Evolutionary conservation across 2,888 invertebrate species (phyloP).

Genomic region (Uloborus plumipes): DNA sequence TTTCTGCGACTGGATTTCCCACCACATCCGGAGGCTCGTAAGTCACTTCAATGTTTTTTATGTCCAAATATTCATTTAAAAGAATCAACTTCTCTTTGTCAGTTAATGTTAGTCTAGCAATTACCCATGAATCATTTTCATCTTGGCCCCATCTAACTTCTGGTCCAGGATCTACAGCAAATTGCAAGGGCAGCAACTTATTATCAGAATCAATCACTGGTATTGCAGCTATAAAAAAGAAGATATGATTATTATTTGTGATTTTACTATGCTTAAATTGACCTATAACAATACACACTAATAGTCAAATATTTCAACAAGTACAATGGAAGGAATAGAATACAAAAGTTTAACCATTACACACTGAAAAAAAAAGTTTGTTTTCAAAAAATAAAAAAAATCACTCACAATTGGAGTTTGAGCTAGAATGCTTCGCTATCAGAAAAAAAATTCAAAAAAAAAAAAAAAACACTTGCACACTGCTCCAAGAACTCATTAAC

Average conservation of each 20-base stretch:
- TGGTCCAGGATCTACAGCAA: constrained; percentile 86
- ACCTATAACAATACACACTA: no score
- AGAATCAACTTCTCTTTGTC: constrained; percentile 77
- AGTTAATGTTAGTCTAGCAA: constrained; percentile 75
- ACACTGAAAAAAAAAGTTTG: no score
- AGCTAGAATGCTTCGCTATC: no score
- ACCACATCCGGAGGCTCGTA: background rate
- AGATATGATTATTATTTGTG: background rate
- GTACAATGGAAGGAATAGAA: no score
- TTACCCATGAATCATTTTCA: constrained; percentile 75
- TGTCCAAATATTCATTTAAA: constrained; percentile 79
- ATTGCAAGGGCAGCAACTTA: constrained; percentile 84
- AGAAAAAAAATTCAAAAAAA: no score
- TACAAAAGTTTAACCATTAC: no score
- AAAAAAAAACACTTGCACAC: no score
- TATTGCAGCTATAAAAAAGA: constrained; percentile 75
- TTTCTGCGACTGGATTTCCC: constrained; percentile 15
- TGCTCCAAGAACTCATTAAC: no score
- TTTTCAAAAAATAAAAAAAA: no score
- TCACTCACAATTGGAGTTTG: no score
- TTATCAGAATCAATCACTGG: constrained; percentile 83
- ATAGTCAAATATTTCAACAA: no score
- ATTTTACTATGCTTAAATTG: no score
- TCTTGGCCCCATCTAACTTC: constrained; percentile 79
- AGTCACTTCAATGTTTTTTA: constrained; percentile 73